Base-by-base conservation (phyloP, 2,888 invertebrate genomes). In the Diabrotica balteata region DNA sequence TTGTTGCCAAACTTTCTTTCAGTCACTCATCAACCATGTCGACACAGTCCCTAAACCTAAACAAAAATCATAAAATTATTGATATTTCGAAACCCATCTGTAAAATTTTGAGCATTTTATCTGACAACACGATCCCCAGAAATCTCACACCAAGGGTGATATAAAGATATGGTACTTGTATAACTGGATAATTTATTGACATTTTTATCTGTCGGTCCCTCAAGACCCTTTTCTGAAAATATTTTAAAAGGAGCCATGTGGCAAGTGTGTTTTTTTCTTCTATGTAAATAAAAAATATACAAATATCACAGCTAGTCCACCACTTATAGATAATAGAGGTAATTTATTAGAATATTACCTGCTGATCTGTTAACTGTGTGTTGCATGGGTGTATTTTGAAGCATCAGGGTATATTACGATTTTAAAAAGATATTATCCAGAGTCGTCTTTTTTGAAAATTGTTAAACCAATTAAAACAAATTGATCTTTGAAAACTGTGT, bases 111-210 rank as follows among this genome's bases (percentile, higher is more conserved):
- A 53, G 53, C 17, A 6, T 42, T 4, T 62, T 62, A 62, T 62
- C 62, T 51, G 22, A 59, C 49, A 43, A 46, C 45, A 10, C 47
- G 8, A 55, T 58, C 66, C 67, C 64, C 59, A 43, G 57, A 64
- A 69, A 71, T 65, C 49, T 69, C 54, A 71, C 71, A 71, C 71
- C 66, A 64, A 59, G 61, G 54, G 10, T 60, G 67, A 68, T 60
- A 68, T 68, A 68, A 66, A 67, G 67, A 69, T 61, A 54, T 63
- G 59, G 43, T 61, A 68, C 66, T 61, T 66, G 46, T 50, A 68
- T n/a, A n/a, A n/a, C 66, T 66, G 70, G 68, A 66, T 72, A 72
- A 74, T 74, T 74, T 71, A 71, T 63, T 70, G 72, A 72, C 74
- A 72, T 51, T 65, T 71, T 71, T 63, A 64, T 58, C 68, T 68